phyloP scores from a whole-genome alignment of 2,888 invertebrate species.

The Prostheceraeus crozeri region DNA sequence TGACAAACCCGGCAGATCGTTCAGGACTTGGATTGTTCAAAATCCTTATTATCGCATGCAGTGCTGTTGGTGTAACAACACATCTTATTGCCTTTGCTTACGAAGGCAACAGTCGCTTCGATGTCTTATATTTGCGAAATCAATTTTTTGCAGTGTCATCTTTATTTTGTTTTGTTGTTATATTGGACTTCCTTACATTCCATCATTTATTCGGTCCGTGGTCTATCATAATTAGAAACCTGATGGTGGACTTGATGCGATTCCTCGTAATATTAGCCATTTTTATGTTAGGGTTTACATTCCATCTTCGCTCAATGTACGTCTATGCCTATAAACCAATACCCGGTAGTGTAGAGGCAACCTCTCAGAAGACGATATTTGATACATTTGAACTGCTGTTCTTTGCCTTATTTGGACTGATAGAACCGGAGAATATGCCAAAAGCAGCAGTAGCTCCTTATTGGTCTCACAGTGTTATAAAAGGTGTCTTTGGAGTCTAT shows the following conservation, averaged over 20 bases:
- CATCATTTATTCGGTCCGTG: conserved; percentile 98
- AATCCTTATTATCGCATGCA: conserved; percentile 68
- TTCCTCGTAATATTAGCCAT: conserved; percentile 93
- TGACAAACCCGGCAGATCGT: conserved; percentile 94
- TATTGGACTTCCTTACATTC: conserved; percentile 85
- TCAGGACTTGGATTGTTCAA: conserved; percentile 76
- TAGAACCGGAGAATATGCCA: conserved; percentile 62
- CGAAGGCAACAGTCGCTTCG: conserved; percentile 63
- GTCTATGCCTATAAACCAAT: conserved; percentile 86
- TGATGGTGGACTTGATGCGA: conserved; percentile 71
- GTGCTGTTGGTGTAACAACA: conserved; percentile 61
- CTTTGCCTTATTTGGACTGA: conserved; percentile 94
- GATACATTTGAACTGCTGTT: conserved; percentile 93
- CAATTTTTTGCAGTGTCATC: conserved; percentile 91
- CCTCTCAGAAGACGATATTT: conserved; percentile 43
- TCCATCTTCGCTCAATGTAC: conserved; percentile 69
- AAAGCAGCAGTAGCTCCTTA: conserved; percentile 58
- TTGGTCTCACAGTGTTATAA: conserved; percentile 57
- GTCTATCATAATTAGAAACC: conserved; percentile 91
- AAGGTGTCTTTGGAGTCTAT: conserved; percentile 80
- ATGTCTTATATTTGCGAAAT: conserved; percentile 76
- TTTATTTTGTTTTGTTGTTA: conserved; percentile 89
- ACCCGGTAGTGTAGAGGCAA: conserved; percentile 46
- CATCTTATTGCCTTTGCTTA: conserved; percentile 68
- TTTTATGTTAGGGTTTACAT: conserved; percentile 96